A percentile compares a stretch with the other conserved stretches of the same genome.
Conservation (phyloP, 2,888 invertebrate species). For the Andricus quercusramuli region DNA sequence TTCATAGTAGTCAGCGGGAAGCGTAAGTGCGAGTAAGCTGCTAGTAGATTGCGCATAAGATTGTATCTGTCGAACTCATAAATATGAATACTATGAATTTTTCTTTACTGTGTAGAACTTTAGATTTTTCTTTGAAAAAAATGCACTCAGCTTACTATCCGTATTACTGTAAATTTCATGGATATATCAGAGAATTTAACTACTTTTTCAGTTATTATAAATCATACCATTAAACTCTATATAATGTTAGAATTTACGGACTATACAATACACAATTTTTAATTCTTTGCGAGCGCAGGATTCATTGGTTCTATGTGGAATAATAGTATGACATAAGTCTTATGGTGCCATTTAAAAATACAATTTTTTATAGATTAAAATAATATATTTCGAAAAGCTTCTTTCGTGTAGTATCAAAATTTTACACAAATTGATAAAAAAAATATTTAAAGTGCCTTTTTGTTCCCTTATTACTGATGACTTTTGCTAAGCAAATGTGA, state of each 20-base stretch:
- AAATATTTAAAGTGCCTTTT: not conserved
- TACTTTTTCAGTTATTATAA: not conserved
- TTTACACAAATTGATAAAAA: not conserved
- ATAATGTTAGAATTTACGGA: not conserved
- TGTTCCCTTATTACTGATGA: slow-evolving; percentile 83
- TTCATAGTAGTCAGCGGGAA: too few species aligned
- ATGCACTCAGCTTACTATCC: too few species aligned
- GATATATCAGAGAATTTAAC: not conserved
- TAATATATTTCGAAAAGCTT: not conserved
- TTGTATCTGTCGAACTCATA: too few species aligned
- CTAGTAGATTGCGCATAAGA: too few species aligned
- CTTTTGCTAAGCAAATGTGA: slow-evolving; percentile 96
- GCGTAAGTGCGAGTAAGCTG: too few species aligned
- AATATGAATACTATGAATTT: too few species aligned
- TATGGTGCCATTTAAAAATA: not conserved
- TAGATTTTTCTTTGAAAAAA: too few species aligned
- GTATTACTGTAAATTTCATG: too few species aligned
- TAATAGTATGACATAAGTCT: not conserved
- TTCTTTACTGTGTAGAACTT: too few species aligned
- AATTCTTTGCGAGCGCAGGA: not conserved
- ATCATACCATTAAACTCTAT: not conserved
- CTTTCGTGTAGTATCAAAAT: not conserved
- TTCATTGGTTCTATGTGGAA: not conserved
- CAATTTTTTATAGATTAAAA: not conserved
- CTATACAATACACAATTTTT: not conserved